Evolutionary conservation across 2,797 vertebrate genomes (phyloP), one percentile per base, ranked within the genome.

Genomic region (Darevskia nairensis): DNA sequence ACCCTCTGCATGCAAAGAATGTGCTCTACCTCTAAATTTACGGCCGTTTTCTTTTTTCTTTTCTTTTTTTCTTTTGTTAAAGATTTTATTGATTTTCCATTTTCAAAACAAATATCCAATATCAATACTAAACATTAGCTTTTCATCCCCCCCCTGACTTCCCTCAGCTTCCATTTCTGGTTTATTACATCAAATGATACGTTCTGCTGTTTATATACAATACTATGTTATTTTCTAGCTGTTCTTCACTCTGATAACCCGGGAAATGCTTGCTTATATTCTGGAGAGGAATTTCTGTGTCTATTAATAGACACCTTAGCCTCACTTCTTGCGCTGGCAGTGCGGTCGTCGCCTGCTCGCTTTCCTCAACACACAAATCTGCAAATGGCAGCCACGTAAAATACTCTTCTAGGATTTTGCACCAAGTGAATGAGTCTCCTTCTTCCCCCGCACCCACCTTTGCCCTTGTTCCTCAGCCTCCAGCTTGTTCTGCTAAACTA

Each of bases 221-320:
- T 55, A 82, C n/a, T 55, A 1, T 55, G 50, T 55, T 55, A 21
- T 35, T 35, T 35, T 50, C 29, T n/a, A 50, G 23, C 79, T 27
- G 25, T 6, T 46, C 39, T 88, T 72, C 66, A n/a, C 27, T 3
- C 64, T 90, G 92, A 95, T 95, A 95, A 95, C 93, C 92, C 89
- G 94, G 96, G 96, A 97, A 97, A 96, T 95, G 96, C 94, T 95
- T 89, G 94, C 96, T 95, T 93, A 93, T 94, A 95, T 94, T 94
- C 93, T 95, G 92, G 91, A 90, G 93, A 94, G 94, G 95, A 93
- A 94, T 94, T 95, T 95, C 94, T 93, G 89, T 94, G 88, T 97
- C 95, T 96, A 96, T 96, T 96, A 96, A 96, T 92, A 95, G 92
- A 90, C 85, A 75, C 91, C 90, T 94, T 91, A 93, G 93, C 93